Conservation (phyloP, 2,113 vertebrate species). For the Aspiorhynchus laticeps region DNA sequence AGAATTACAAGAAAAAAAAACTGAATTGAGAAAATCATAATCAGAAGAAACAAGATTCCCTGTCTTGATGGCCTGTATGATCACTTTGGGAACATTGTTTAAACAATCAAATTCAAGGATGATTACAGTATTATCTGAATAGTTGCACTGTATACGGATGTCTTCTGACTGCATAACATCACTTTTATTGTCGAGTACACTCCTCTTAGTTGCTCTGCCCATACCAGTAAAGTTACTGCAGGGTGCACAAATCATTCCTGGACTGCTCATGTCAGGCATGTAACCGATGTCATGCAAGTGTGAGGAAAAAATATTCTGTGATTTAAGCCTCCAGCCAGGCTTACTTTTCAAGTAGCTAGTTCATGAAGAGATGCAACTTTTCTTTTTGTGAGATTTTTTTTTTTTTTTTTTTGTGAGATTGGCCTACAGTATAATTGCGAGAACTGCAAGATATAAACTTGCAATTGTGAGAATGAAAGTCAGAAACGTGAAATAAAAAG, state of each 20-base stretch:
- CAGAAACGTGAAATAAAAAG: no score
- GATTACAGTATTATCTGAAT: neutral
- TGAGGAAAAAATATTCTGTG: neutral
- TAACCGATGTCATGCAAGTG: slow-evolving; percentile 36
- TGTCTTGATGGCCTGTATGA: neutral
- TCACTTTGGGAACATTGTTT: neutral
- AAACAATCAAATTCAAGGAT: neutral
- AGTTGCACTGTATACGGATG: neutral
- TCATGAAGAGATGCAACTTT: slow-evolving; percentile 9
- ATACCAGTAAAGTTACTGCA: neutral
- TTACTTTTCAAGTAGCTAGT: slow-evolving; percentile 9
- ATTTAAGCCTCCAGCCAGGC: slow-evolving; percentile 25
- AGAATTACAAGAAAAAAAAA: neutral
- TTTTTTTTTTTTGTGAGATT: neutral
- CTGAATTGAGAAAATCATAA: neutral
- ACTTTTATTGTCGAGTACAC: neutral
- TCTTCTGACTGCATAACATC: neutral
- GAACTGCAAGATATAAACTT: neutral
- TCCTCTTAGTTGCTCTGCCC: neutral
- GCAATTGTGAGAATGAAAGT: neutral
- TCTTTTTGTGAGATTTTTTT: no score
- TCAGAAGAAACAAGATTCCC: neutral
- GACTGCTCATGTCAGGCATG: slow-evolving; percentile 6
- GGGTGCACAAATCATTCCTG: slow-evolving; percentile 1
- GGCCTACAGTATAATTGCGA: neutral